Conservation (phyloP, 2,888 invertebrate species). For the Loripinus fragilis region DNA sequence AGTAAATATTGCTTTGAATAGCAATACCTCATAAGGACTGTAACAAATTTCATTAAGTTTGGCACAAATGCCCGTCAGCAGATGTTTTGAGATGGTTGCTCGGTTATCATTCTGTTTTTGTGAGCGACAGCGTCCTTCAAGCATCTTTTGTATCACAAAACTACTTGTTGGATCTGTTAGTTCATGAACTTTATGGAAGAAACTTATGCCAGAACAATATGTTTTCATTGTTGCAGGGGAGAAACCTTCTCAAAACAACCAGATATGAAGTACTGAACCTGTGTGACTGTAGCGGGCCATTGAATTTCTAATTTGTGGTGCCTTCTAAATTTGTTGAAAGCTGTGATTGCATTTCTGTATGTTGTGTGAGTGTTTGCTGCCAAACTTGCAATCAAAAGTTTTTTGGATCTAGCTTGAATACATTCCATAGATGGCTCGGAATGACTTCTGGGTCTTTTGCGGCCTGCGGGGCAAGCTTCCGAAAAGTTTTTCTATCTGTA, state of each 20-base stretch:
- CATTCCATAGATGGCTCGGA: background rate
- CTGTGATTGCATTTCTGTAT: background rate
- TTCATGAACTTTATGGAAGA: background rate
- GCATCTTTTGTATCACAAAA: background rate
- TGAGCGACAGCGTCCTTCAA: background rate
- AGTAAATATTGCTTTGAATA: background rate
- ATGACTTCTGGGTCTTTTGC: background rate
- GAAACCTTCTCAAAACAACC: background rate
- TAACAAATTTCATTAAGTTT: background rate
- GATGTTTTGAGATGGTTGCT: background rate
- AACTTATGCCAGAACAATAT: background rate
- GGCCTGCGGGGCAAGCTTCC: slow-evolving; percentile 21
- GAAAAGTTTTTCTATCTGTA: slow-evolving; percentile 36
- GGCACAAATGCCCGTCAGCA: background rate
- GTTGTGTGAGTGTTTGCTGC: background rate
- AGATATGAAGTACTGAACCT: background rate
- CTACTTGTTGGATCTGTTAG: background rate
- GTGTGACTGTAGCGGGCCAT: background rate
- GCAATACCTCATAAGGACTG: background rate
- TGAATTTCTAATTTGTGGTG: background rate
- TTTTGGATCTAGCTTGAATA: background rate
- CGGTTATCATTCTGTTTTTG: background rate
- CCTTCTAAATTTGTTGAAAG: background rate
- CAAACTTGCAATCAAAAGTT: background rate
- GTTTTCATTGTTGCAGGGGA: background rate